Base-by-base conservation (phyloP, 2,888 invertebrate genomes). In the Macroteleia sp. region DNA sequence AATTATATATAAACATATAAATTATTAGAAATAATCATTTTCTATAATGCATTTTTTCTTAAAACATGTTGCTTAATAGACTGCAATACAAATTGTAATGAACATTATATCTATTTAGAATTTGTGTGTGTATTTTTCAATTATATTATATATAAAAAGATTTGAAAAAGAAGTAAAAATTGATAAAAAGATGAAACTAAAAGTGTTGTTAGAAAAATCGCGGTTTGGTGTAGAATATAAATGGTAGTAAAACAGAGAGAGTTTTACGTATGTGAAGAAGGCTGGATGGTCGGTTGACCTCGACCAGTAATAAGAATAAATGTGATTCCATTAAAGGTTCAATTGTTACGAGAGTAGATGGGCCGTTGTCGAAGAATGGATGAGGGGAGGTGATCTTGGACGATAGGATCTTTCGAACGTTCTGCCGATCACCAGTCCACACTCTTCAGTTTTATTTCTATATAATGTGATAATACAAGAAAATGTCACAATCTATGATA, bases 281-380 rank as follows among this genome's bases (percentile, higher is more conserved):
- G 52, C 17, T 46, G 69, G 79, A 79, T 82, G 48, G 81, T 75
- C 82, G 86, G 86, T 87, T 91, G 90, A 91, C 90, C 91, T 90
- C 89, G 84, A 82, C 86, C 85, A 87, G 90, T 91, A 91, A 91
- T 91, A 91, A 90, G 91, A 91, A 91, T 87, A 87, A 91, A 91
- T 91, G 91, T 90, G 91, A 91, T 91, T 91, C 91, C 91, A 91
- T 91, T 91, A 91, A 86, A 86, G 87, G 89, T 89, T 91, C 91
- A 87, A 91, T 91, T 91, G 91, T 91, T 90, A 91, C 90, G 88
- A 83, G 84, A 83, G 81, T 80, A 79, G 85, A 87, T 86, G 86
- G 87, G 85, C 85, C 80, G 80, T 77, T 81, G 80, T 79, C 83
- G 80, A 81, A 76, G 81, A 82, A 84, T 80, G 80, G 78, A 81